Conservation (phyloP, 2,797 vertebrate genomes). For the Pseudochaenichthys georgianus region DNA sequence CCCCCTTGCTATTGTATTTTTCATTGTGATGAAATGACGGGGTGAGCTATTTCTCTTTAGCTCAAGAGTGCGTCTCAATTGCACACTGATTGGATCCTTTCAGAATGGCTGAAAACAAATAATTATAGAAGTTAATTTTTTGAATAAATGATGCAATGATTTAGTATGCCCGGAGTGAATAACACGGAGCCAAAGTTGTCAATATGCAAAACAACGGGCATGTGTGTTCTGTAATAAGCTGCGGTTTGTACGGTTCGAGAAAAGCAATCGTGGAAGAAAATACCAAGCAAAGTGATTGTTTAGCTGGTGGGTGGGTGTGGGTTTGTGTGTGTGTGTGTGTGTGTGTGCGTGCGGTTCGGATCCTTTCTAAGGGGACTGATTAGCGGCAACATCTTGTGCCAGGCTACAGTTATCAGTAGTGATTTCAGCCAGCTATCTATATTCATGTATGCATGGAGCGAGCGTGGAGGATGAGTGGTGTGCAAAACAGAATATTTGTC, state of each 20-base stretch:
- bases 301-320: conserved; percentile 23
- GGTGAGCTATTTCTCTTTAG: conserved; percentile 4
- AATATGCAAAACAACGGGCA: conserved; percentile 55
- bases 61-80: not conserved
- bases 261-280: conserved; percentile 43
- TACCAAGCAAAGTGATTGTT: conserved; percentile 52
- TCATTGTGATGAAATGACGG: conserved; percentile 49
- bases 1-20: conserved; percentile 41
- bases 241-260: conserved; percentile 43
- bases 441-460: conserved; percentile 73
- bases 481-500: conserved; percentile 58
- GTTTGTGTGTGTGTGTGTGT: conserved; percentile 21
- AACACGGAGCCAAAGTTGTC: conserved; percentile 11
- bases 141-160: conserved; percentile 12
- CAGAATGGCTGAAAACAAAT: not conserved
- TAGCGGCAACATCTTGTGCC: conserved; percentile 73
- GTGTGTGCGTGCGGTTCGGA: conserved; percentile 46
- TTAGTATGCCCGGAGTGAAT: conserved; percentile 9
- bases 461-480: conserved; percentile 51
- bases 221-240: conserved; percentile 34
- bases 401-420: conserved; percentile 66
- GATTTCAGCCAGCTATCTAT: conserved; percentile 70
- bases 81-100: not conserved
- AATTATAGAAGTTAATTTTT: not conserved
- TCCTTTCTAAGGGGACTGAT: conserved; percentile 65